Base-by-base conservation (phyloP, 2,888 invertebrate genomes). In the Pachycephus smyrnensis region DNA sequence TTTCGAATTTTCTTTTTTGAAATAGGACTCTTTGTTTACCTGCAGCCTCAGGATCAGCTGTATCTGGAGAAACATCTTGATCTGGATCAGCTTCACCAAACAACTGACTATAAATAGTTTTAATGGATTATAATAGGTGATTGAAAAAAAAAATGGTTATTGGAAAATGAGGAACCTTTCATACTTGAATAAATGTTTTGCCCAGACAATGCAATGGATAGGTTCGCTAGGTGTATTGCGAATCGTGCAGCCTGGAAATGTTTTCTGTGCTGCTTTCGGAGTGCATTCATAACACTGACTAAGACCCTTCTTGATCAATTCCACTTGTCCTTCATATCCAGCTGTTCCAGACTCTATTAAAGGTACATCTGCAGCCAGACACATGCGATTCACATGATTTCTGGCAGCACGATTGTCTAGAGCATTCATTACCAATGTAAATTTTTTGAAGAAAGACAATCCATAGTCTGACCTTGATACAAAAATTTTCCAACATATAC, bases 161-260 rank as follows among this genome's bases (percentile, higher is more conserved):
- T 68, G 31, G n/a, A 55, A 73, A 69, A 30, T 75, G 55, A 55
- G 30, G 32, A n/a, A 73, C 40, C n/a, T 75, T 35, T 92, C 94
- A 93, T 92, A 97, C 96, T 99, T 99, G 92, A 99, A 99, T 12
- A 99, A 94, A 93, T 99, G 98, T 92, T 99, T 99, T 0, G 98
- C 97, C 99, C 99, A 99, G 32, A 99, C 99, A 84, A 99, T 98
- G 91, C 99, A 99, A 92, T 99, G 99, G 85, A 99, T 98, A 0
- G 98, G 98, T 91, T 99, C 99, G 0, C 98, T 99, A 0, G 99
- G 99, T 0, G 99, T 99, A 91, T 99, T 99, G 71, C 99, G 94
- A 85, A 99, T 99, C 1, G 99, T 99, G 91, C 99, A 99, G 0
- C 99, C 98, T 0, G 99, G 99, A 92, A 95, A 99, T 11, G 97